Base-by-base conservation (phyloP, 2,113 vertebrate genomes). In the Melanotaenia duboulayi region DNA sequence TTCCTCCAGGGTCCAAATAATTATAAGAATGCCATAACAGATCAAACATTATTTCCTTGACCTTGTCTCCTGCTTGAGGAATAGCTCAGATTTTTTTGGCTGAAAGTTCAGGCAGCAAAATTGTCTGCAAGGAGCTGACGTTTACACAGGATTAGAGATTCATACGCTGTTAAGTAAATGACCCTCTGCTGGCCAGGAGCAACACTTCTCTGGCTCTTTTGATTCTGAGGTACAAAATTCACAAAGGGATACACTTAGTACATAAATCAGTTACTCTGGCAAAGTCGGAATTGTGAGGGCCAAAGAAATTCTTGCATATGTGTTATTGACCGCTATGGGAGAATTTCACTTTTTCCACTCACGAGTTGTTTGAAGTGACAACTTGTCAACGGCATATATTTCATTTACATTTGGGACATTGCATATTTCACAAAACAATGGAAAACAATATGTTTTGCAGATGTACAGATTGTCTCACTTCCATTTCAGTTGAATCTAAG, bases 21-120 rank as follows among this genome's bases (percentile, higher is more conserved):
- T 92, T 91, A 90, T 81, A 83, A 78, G 80, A 82, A 76, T 81
- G 86, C 83, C 88, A 88, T 90, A 90, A 87, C 86, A 90, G 90
- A 93, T 90, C 86, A 90, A 84, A 87, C 67, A 74, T 83, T 79
- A 88, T 89, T 92, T 90, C 78, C 79, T 78, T 91, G 82, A 89
- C 87, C 89, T 88, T 80, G 82, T 89, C 85, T 89, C 82, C 74
- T 76, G 84, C 75, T 78, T 84, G 76, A 82, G 66, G 81, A 91
- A 81, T 78, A 78, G 87, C 87, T 71, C 77, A 60, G 74, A 58
- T 74, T 75, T 86, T 83, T 87, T 85, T 89, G 86, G 84, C 84
- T 76, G 49, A 67, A 60, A 61, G 63, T 61, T 78, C 57, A 24
- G 57, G 74, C 68, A 72, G 69, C 42, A 42, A 76, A 77, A 82